Conservation (phyloP, 2,797 vertebrate species). For the Acanthurus lineatus region DNA sequence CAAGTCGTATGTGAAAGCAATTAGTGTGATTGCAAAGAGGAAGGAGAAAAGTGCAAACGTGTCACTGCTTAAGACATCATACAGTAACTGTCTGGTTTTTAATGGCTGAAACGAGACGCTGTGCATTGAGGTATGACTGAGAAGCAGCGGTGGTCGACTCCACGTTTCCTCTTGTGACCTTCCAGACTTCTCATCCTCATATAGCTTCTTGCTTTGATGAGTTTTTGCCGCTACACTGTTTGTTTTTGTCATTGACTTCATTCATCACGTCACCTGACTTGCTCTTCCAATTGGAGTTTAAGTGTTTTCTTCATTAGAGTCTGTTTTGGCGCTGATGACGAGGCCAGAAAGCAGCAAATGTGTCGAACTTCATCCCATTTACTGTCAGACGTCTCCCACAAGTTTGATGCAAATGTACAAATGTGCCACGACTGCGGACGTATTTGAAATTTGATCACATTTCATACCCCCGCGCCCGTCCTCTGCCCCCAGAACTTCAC, state of each 20-base stretch:
- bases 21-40: conserved; percentile 74
- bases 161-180: conserved; percentile 72
- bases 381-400: conserved; percentile 55
- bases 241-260: background rate
- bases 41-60: conserved; percentile 77
- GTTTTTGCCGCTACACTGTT: conserved; percentile 1
- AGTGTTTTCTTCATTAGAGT: conserved; percentile 88
- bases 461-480: conserved; percentile 62
- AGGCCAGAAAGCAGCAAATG: conserved; percentile 80
- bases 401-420: conserved; percentile 75
- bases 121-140: background rate
- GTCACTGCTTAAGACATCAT: conserved; percentile 56
- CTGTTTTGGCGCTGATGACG: conserved; percentile 87
- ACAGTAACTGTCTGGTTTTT: conserved; percentile 31
- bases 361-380: conserved; percentile 72
- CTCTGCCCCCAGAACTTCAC: conserved; percentile 61
- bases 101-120: conserved; percentile 12
- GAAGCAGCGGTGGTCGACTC: no score
- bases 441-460: conserved; percentile 81
- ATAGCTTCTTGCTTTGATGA: background rate
- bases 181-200: conserved; percentile 62
- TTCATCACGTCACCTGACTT: conserved; percentile 88
- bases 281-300: conserved; percentile 86
- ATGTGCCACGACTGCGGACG: conserved; percentile 72
- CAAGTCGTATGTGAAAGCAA: conserved; percentile 72